Percentiles rank a stretch among this genome's conserved stretches.
phyloP scores from a whole-genome alignment of 2,113 vertebrate species.

The Anas platyrhynchos region DNA sequence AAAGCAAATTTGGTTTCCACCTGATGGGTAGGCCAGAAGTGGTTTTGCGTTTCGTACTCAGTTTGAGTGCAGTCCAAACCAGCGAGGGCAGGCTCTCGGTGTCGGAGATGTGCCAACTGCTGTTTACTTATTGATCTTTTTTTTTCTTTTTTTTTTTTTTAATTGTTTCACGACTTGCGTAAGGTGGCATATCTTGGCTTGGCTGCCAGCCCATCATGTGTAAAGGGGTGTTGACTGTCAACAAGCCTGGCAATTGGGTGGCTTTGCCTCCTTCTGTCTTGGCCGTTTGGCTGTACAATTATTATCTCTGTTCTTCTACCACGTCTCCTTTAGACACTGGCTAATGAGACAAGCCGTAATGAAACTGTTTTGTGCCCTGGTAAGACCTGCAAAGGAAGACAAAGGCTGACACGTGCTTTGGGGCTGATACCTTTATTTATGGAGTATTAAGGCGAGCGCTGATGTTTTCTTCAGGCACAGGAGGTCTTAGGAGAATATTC shows the following conservation, averaged over 20 bases:
- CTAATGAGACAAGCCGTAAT: background rate
- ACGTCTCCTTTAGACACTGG: background rate
- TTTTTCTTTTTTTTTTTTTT: background rate
- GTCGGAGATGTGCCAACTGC: constrained; percentile 1
- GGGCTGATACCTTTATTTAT: background rate
- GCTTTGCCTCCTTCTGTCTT: constrained; percentile 21
- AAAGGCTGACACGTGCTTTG: background rate
- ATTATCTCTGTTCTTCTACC: background rate
- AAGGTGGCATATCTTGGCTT: background rate
- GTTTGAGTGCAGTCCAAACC: constrained; percentile 2
- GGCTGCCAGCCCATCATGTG: background rate
- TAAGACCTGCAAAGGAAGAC: background rate
- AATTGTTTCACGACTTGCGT: background rate
- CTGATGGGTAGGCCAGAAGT: constrained; percentile 22
- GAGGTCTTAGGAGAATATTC: background rate
- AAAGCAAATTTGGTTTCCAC: constrained; percentile 33
- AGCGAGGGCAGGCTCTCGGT: background rate
- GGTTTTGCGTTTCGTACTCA: background rate
- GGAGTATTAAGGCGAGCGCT: background rate
- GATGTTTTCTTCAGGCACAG: background rate
- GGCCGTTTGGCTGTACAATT: background rate
- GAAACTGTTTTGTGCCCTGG: background rate
- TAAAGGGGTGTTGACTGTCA: constrained; percentile 48
- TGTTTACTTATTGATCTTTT: constrained; percentile 36
- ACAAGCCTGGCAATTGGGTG: constrained; percentile 33